Conservation (phyloP, 2,888 invertebrate genomes). For the Agriotes lineatus region DNA sequence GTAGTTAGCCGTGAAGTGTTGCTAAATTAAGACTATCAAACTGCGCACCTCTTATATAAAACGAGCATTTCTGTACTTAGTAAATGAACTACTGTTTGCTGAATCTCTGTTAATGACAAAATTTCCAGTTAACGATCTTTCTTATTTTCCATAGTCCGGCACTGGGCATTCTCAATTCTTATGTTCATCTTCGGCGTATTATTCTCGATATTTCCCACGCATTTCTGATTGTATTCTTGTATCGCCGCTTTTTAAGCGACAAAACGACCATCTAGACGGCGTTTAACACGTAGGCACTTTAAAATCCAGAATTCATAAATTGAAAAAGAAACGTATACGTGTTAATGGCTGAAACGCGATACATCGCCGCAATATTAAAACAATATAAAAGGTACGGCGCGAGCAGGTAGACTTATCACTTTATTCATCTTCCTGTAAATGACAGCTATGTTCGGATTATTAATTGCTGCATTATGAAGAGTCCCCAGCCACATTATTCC, state of each 20-base stretch:
- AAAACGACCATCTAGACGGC: conserved; percentile 9
- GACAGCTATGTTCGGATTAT: conserved; percentile 54
- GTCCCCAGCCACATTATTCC: conserved; percentile 53
- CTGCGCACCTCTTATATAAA: too few species aligned
- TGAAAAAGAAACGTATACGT: conserved; percentile 37
- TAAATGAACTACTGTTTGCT: too few species aligned
- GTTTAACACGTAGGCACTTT: conserved; percentile 37
- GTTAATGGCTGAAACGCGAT: conserved; percentile 42
- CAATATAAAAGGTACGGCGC: conserved; percentile 39
- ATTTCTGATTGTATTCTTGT: conserved; percentile 13
- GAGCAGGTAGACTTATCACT: conserved; percentile 47
- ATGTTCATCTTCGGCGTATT: background rate
- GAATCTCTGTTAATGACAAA: too few species aligned
- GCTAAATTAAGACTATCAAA: too few species aligned
- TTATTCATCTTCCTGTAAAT: conserved; percentile 54
- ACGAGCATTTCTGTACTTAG: too few species aligned
- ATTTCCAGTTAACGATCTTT: too few species aligned
- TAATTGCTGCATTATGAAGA: conserved; percentile 54
- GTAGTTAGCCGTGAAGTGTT: too few species aligned
- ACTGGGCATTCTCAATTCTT: background rate
- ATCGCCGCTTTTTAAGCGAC: conserved; percentile 4
- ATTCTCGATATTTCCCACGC: conserved; percentile 28
- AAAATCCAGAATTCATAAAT: conserved; percentile 39
- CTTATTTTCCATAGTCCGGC: too few species aligned
- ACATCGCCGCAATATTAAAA: conserved; percentile 43